Conservation (phyloP, 2,797 vertebrate genomes). For the Hippocampus kuda region DNA sequence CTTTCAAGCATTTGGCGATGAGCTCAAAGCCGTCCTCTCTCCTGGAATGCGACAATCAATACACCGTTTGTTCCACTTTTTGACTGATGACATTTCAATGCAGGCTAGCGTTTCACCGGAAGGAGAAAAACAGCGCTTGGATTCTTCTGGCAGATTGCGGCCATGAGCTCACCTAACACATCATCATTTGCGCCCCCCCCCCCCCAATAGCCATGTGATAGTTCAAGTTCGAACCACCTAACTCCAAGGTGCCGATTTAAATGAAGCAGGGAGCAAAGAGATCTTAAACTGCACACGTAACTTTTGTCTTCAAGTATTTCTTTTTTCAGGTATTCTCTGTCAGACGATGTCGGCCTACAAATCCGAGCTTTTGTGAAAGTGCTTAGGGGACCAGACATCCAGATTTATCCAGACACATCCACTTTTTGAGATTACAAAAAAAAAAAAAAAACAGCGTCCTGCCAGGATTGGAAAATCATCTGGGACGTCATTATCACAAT, state of each 20-base stretch:
- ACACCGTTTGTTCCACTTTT: constrained; percentile 18
- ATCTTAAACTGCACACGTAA: too few relatives aligned
- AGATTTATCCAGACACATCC: too few relatives aligned
- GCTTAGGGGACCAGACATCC: too few relatives aligned
- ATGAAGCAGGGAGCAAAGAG: neutral
- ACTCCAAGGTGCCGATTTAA: neutral
- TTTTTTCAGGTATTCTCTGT: too few relatives aligned
- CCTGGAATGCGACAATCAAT: constrained; percentile 34
- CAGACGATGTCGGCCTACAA: neutral
- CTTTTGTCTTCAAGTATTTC: too few relatives aligned
- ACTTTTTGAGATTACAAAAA: neutral
- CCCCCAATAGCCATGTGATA: neutral
- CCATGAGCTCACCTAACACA: neutral
- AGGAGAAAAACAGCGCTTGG: constrained; percentile 1
- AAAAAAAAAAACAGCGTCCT: neutral
- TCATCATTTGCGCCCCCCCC: neutral
- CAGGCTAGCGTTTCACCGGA: constrained; percentile 17
- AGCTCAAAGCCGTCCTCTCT: neutral
- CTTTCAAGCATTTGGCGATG: neutral
- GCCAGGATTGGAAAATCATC: neutral
- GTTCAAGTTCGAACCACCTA: neutral
- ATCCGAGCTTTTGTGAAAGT: too few relatives aligned
- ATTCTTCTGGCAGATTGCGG: neutral
- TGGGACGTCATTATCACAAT: neutral
- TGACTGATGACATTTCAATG: constrained; percentile 19